Evolutionary conservation across 2,113 vertebrate genomes (phyloP).

Genomic region (Pollachius pollachius): DNA sequence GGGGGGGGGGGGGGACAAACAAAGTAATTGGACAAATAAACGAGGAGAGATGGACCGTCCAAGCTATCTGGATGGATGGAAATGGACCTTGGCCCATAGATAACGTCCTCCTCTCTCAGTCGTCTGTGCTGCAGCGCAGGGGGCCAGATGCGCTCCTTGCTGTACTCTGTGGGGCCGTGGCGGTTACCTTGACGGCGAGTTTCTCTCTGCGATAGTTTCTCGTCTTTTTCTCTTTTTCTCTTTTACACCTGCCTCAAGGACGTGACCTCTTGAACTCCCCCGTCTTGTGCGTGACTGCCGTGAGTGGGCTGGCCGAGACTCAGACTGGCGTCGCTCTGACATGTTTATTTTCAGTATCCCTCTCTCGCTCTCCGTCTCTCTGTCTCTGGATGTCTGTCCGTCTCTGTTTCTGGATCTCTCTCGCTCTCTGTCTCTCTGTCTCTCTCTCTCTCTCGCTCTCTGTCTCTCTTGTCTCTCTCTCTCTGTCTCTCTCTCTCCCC

Average conservation of each 20-base stretch:
- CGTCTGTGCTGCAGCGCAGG: constrained; percentile 17
- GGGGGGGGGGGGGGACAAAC: constrained; percentile 44
- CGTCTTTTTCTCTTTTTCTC: constrained; percentile 22
- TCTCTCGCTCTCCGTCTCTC: constrained; percentile 3
- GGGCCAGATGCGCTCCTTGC: constrained; percentile 23
- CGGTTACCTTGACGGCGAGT: constrained; percentile 13
- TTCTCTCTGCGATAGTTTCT: constrained; percentile 26
- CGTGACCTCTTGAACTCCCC: constrained; percentile 53
- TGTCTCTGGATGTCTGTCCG: too few relatives aligned
- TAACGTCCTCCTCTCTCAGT: constrained; percentile 22
- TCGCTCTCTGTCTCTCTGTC: too few relatives aligned
- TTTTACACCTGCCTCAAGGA: constrained; percentile 32
- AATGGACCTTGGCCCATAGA: constrained; percentile 44
- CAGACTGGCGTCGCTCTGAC: constrained; percentile 65
- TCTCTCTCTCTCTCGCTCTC: too few relatives aligned
- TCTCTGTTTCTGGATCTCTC: too few relatives aligned
- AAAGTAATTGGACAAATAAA: constrained; percentile 56
- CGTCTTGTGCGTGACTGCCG: constrained; percentile 20
- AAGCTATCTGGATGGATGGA: constrained; percentile 41
- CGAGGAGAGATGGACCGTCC: constrained; percentile 35
- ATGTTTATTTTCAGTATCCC: constrained; percentile 74
- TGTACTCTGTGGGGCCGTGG: neutral
- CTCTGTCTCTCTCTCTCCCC: too few relatives aligned
- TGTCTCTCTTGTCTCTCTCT: too few relatives aligned
- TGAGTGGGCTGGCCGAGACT: constrained; percentile 47